phyloP scores from a whole-genome alignment of 2,113 vertebrate genomes.

The Brienomyrus brachyistius region DNA sequence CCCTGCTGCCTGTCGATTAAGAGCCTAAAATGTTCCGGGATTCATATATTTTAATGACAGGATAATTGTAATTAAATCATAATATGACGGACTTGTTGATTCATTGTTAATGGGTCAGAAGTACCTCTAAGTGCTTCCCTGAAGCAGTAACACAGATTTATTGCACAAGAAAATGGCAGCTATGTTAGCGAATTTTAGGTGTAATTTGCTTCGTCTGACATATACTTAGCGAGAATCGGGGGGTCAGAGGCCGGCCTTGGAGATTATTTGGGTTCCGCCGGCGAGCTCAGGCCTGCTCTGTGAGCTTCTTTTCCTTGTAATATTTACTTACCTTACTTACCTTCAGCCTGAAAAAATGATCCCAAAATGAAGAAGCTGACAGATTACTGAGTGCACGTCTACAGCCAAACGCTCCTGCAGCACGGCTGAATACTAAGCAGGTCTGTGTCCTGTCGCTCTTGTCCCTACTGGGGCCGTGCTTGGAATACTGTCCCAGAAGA shows the following conservation, averaged over 20 bases:
- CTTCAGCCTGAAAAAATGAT: neutral
- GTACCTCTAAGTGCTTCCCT: neutral
- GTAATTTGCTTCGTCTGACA: neutral
- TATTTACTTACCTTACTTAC: neutral
- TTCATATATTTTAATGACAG: conserved; percentile 16
- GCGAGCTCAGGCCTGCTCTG: neutral
- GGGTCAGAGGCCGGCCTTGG: neutral
- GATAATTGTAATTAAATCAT: conserved; percentile 19
- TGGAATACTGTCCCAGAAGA: neutral
- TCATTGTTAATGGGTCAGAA: conserved; percentile 6
- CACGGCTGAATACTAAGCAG: neutral
- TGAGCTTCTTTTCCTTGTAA: neutral
- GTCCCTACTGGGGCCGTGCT: neutral
- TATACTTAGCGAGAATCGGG: neutral
- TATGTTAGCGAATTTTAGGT: neutral
- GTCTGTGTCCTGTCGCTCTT: neutral
- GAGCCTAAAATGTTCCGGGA: neutral
- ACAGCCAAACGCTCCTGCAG: neutral
- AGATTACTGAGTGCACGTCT: neutral
- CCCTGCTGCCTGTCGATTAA: neutral
- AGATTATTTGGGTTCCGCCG: neutral
- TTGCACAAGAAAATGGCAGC: neutral
- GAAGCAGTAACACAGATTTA: neutral
- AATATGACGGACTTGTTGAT: conserved; percentile 22
- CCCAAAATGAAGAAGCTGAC: neutral